Percentiles rank a stretch among this genome's conserved stretches.
Evolutionary conservation across 2,113 vertebrate species (phyloP).

Genomic region (Grallaria varia): DNA sequence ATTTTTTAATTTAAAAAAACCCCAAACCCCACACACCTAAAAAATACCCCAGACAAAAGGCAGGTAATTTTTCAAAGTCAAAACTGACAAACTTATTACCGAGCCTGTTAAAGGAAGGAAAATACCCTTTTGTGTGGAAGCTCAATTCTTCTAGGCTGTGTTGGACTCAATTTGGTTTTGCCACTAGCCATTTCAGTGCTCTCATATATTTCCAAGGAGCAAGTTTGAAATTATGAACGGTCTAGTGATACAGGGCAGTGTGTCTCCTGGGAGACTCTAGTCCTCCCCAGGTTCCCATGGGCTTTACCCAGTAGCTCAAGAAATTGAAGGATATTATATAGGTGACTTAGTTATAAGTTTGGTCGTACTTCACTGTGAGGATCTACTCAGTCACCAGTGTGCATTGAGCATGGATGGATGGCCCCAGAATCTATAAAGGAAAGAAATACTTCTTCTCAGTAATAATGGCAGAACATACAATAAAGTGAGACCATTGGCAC

Average conservation of each 20-base stretch:
- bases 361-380: not conserved
- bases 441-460: not conserved
- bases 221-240: constrained; percentile 3
- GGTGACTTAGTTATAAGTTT: constrained; percentile 8
- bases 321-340: constrained; percentile 7
- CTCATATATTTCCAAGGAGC: constrained; percentile 27
- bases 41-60: not conserved
- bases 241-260: not conserved
- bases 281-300: constrained; percentile 10
- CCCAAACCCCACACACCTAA: not conserved
- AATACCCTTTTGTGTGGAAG: not conserved
- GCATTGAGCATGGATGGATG: not conserved
- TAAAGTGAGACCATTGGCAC: not conserved
- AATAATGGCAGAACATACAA: not conserved
- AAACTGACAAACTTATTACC: constrained; percentile 3
- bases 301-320: not conserved
- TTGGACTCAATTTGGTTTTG: constrained; percentile 32
- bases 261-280: constrained; percentile 30
- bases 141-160: not conserved
- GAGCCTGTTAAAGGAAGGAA: not conserved
- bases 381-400: not conserved
- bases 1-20: constrained; percentile 6
- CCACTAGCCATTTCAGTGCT: not conserved
- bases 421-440: not conserved
- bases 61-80: constrained; percentile 45